Base-by-base conservation (phyloP, 2,888 invertebrate genomes). In the Ichneumon xanthorius region DNA sequence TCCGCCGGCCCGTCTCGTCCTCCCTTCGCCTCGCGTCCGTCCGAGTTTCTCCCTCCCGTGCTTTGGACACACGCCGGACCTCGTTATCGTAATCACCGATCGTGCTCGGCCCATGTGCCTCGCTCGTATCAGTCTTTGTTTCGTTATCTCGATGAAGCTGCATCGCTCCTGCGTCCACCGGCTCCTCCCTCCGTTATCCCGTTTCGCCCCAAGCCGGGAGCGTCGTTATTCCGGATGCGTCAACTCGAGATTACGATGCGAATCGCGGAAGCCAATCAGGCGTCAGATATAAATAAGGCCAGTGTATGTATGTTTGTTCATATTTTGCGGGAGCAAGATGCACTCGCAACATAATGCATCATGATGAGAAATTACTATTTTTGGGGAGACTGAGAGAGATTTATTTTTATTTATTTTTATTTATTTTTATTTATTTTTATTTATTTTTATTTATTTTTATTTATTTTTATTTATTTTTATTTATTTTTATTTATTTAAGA, bases 21-120 rank as follows among this genome's bases (percentile, higher is more conserved):
- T 22, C 14, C 16, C 26, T 26, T n/a, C 30, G 14, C 4, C n/a
- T 6, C 45, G 2, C 4, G 6, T 6, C 16, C 22, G 9, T 14
- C 22, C 55, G 9, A 37, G 9, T 0, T 19, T 0, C 53, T 19
- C 22, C 2, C 7, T 26, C 48, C 14, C n/a, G 55, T 37, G 55
- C 11, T 26, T 22, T 40, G 40, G 55, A 71, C 71, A 58, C 72
- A 58, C 67, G 53, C 58, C n/a, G 72, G 50, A 55, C 45, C 67
- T 80, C 80, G 80, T 80, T 80, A 80, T 73, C 73, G 73, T 73
- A 80, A 80, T 80, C 67, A 67, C 65, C 73, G 30, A 80, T 80
- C 73, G 53, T 58, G 65, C 53, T 48, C 50, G 53, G 55, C 58
- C 45, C 73, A 58, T 73, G 73, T 58, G 80, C 73, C 11, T 80